phyloP scores from a whole-genome alignment of 2,797 vertebrate species.

The Typhlichthys eigenmanni region DNA sequence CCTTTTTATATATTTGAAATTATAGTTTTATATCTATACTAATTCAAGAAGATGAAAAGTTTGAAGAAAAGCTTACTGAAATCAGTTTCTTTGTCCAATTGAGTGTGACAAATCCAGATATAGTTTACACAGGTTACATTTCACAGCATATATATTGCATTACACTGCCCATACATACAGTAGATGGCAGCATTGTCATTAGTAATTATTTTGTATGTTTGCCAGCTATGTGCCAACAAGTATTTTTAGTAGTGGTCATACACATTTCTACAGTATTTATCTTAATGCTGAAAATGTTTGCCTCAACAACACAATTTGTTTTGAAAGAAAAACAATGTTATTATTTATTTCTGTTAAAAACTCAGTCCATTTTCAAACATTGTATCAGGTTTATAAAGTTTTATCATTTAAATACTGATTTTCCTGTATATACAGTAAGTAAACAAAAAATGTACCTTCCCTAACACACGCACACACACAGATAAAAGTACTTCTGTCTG shows the following conservation, averaged over 20 bases:
- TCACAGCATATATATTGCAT: conserved; percentile 4
- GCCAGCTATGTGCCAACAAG: conserved; percentile 47
- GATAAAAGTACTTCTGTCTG: too few relatives aligned
- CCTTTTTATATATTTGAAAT: background rate
- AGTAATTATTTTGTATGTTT: conserved; percentile 31
- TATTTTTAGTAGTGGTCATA: conserved; percentile 49
- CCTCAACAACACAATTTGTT: conserved; percentile 53
- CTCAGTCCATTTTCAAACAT: conserved; percentile 40
- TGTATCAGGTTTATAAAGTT: conserved; percentile 3
- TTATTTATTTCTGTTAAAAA: conserved; percentile 69
- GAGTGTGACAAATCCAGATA: conserved; percentile 11
- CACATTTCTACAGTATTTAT: conserved; percentile 37
- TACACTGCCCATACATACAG: conserved; percentile 48
- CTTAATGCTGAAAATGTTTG: conserved; percentile 47
- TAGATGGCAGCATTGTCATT: conserved; percentile 65
- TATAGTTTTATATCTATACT: background rate
- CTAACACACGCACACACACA: background rate
- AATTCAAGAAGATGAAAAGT: background rate
- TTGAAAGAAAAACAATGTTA: conserved; percentile 23
- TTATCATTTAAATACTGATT: conserved; percentile 7
- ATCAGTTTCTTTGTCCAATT: background rate
- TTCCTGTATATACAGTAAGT: background rate
- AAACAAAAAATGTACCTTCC: background rate
- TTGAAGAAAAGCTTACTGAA: background rate
- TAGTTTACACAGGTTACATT: background rate